These are phyloP conservation scores for Subacronicta megacephala DNA, from an alignment of 2,888 invertebrate species.

Conservation along the genomic window DNA sequence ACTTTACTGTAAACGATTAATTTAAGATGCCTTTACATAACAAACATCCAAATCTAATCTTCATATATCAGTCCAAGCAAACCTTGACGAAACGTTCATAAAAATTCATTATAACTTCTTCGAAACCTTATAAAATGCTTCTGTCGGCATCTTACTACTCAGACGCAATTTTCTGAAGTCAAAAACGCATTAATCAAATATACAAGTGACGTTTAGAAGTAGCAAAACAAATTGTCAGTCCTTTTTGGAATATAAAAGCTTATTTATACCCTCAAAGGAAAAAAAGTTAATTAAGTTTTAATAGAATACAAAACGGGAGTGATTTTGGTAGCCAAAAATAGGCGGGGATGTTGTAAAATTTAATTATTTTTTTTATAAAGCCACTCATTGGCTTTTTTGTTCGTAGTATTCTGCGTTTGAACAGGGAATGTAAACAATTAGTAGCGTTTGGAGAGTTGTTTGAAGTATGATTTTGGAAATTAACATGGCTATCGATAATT, in stretches of 20 bases:
- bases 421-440: constrained; percentile 83
- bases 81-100: constrained; percentile 60
- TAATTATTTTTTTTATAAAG: constrained; percentile 85
- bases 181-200: constrained; percentile 86
- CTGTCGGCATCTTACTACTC: constrained; percentile 69
- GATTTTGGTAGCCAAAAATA: constrained; percentile 89
- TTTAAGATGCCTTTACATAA: constrained; percentile 15
- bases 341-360: constrained; percentile 88
- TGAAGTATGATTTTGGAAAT: constrained; percentile 46
- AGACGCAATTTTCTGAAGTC: constrained; percentile 81
- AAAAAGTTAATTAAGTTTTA: constrained; percentile 90
- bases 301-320: constrained; percentile 88
- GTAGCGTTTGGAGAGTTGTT: constrained; percentile 45
- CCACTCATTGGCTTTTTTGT: constrained; percentile 72
- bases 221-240: constrained; percentile 87
- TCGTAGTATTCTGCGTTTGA: constrained; percentile 69
- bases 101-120: constrained; percentile 61
- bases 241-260: constrained; percentile 77
- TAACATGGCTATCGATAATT: constrained; percentile 51
- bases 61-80: constrained; percentile 48
- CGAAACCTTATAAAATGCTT: constrained; percentile 65
- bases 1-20: neutral
- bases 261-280: constrained; percentile 81
- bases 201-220: constrained; percentile 88
- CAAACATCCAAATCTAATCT: constrained; percentile 47